A percentile compares a stretch with the other conserved stretches of the same genome.
These are phyloP conservation scores for Chrysomela aeneicollis DNA, from an alignment of 2,888 invertebrate genomes.

Conservation along the genomic window DNA sequence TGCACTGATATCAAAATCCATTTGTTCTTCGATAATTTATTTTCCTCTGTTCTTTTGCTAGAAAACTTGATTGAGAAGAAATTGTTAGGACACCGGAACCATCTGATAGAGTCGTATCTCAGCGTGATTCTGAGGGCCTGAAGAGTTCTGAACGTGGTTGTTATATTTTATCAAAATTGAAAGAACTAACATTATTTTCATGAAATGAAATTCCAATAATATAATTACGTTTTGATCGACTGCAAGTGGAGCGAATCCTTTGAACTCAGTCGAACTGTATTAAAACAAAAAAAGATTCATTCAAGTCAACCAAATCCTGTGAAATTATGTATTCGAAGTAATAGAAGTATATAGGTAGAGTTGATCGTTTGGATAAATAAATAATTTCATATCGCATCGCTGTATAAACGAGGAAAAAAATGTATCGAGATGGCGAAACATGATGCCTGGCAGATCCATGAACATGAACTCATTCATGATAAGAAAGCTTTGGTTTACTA, in stretches of 20 bases:
- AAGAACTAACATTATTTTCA: conserved; percentile 18
- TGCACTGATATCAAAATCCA: conserved; percentile 18
- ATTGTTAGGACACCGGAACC: conserved; percentile 34
- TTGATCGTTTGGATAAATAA: conserved; percentile 40
- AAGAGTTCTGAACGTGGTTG: conserved; percentile 27
- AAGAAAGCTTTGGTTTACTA: conserved; percentile 4
- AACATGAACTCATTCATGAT: conserved; percentile 20
- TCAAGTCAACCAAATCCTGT: conserved; percentile 31
- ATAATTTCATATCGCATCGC: conserved; percentile 40
- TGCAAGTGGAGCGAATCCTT: background rate
- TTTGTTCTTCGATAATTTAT: conserved; percentile 42
- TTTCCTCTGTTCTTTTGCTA: conserved; percentile 35
- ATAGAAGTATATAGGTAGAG: conserved; percentile 43
- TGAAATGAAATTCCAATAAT: conserved; percentile 39
- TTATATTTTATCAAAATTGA: background rate
- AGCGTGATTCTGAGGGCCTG: conserved; percentile 4
- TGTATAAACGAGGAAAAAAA: conserved; percentile 44
- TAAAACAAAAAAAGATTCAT: conserved; percentile 28
- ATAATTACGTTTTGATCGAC: conserved; percentile 33
- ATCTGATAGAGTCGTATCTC: conserved; percentile 35
- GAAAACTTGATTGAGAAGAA: conserved; percentile 25
- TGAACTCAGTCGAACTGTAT: background rate
- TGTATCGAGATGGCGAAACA: conserved; percentile 42
- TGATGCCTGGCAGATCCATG: conserved; percentile 44
- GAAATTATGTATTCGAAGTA: conserved; percentile 31